Conservation (phyloP, 2,113 vertebrate genomes). For the Pungitius pungitius region DNA sequence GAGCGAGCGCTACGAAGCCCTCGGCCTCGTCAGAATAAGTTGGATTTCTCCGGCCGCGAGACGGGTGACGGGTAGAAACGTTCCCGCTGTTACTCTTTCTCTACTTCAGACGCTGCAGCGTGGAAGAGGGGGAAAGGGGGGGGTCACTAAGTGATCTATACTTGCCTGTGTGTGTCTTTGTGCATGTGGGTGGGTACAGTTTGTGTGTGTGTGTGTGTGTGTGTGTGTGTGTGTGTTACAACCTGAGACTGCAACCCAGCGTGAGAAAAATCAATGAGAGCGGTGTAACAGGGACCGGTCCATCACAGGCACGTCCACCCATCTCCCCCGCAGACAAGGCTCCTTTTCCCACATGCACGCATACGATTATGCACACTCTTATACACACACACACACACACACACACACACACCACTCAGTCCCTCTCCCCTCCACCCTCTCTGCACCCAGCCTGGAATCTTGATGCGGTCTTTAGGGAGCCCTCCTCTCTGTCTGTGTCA, state of each 20-base stretch:
- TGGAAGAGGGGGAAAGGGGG: neutral
- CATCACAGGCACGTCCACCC: constrained; percentile 56
- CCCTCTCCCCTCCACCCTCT: constrained; percentile 46
- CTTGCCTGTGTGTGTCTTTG: constrained; percentile 9
- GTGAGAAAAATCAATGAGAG: constrained; percentile 80
- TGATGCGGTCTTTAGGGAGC: constrained; percentile 80
- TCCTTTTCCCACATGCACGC: constrained; percentile 23
- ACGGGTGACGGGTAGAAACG: constrained; percentile 37
- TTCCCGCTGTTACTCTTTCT: constrained; percentile 44
- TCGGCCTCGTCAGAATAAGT: constrained; percentile 26
- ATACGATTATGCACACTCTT: constrained; percentile 22
- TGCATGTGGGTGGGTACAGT: neutral
- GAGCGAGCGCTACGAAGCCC: constrained; percentile 1
- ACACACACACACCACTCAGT: constrained; percentile 51
- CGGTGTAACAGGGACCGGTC: constrained; percentile 66
- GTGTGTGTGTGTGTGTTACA: constrained; percentile 47
- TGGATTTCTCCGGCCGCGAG: constrained; percentile 17
- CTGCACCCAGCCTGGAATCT: constrained; percentile 73
- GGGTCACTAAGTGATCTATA: constrained; percentile 67
- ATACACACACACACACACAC: constrained; percentile 35
- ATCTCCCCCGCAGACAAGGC: constrained; percentile 20
- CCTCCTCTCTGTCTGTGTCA: constrained; percentile 76
- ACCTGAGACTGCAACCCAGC: constrained; percentile 72
- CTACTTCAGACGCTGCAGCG: constrained; percentile 47
- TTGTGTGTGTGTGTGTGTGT: too few relatives aligned